phyloP scores from a whole-genome alignment of 1,140 invertebrate species.

The Drosophila nikananu region DNA sequence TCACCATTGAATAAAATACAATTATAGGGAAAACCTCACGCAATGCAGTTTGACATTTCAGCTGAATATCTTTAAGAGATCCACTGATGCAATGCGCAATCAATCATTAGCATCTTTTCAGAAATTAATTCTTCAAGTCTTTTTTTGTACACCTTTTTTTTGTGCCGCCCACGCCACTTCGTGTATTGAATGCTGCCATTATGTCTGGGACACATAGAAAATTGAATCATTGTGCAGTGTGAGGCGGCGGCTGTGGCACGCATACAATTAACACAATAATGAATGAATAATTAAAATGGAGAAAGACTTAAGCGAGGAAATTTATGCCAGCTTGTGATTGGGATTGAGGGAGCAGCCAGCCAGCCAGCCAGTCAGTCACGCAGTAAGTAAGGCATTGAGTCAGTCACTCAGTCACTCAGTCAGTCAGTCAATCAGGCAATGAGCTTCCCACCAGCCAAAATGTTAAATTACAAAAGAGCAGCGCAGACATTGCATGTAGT shows the following conservation, averaged over 20 bases:
- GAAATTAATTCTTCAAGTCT: constrained; percentile 63
- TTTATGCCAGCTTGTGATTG: constrained; percentile 39
- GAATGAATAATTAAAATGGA: constrained; percentile 73
- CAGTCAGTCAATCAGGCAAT: constrained; percentile 35
- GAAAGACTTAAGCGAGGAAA: constrained; percentile 75
- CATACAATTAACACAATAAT: constrained; percentile 75
- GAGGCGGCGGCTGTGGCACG: constrained; percentile 57
- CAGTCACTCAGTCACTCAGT: constrained; percentile 5
- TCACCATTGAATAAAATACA: constrained; percentile 25
- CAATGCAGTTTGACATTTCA: constrained; percentile 68
- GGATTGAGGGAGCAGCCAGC: constrained; percentile 59
- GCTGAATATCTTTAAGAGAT: constrained; percentile 19
- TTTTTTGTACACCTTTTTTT: not conserved
- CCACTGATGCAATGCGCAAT: constrained; percentile 66
- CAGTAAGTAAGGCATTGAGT: constrained; percentile 23
- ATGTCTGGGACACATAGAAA: constrained; percentile 67
- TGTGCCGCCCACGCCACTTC: constrained; percentile 47
- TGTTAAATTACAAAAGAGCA: constrained; percentile 65
- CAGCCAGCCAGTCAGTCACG: constrained; percentile 16
- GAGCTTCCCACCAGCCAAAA: constrained; percentile 65
- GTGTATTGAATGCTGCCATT: constrained; percentile 65
- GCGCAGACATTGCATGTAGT: constrained; percentile 51
- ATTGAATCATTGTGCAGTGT: constrained; percentile 56
- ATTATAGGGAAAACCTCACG: constrained; percentile 53
- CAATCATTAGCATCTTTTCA: constrained; percentile 73